Conservation (phyloP, 2,888 invertebrate genomes). For the Octodonta nipae region DNA sequence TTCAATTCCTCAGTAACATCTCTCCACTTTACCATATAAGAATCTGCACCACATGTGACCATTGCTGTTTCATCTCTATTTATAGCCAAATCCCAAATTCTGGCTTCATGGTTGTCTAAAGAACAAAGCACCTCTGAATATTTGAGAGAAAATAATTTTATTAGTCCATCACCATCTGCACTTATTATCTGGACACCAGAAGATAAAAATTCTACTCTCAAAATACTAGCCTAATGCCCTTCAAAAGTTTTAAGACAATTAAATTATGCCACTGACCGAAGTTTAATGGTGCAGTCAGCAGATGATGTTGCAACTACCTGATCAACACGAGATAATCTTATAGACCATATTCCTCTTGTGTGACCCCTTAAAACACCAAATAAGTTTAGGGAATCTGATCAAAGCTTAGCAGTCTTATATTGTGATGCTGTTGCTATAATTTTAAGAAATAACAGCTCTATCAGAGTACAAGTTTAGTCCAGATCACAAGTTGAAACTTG, state of each 20-base stretch:
- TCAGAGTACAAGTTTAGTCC: too few relatives aligned
- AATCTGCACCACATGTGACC: conserved; percentile 80
- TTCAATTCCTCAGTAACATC: conserved; percentile 78
- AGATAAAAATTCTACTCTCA: conserved; percentile 68
- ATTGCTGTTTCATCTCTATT: conserved; percentile 47
- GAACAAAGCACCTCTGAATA: conserved; percentile 74
- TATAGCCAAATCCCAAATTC: conserved; percentile 71
- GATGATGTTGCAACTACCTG: conserved; percentile 90
- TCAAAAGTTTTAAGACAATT: conserved; percentile 80
- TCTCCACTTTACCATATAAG: conserved; percentile 69
- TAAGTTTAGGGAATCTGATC: conserved; percentile 58
- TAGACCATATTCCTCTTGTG: conserved; percentile 87
- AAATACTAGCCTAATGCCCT: conserved; percentile 80
- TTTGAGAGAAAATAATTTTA: conserved; percentile 89
- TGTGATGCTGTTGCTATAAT: conserved; percentile 84
- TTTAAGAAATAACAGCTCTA: too few relatives aligned
- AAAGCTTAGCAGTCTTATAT: conserved; percentile 90
- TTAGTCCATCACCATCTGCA: conserved; percentile 76
- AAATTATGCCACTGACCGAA: conserved; percentile 77
- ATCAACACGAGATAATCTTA: conserved; percentile 87
- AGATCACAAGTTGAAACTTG: too few relatives aligned
- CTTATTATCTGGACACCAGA: conserved; percentile 74
- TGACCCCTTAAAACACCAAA: conserved; percentile 79
- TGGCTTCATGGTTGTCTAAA: conserved; percentile 78
- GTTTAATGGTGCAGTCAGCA: conserved; percentile 74